phyloP scores from a whole-genome alignment of 2,888 invertebrate species.

The Phasia obesa region DNA sequence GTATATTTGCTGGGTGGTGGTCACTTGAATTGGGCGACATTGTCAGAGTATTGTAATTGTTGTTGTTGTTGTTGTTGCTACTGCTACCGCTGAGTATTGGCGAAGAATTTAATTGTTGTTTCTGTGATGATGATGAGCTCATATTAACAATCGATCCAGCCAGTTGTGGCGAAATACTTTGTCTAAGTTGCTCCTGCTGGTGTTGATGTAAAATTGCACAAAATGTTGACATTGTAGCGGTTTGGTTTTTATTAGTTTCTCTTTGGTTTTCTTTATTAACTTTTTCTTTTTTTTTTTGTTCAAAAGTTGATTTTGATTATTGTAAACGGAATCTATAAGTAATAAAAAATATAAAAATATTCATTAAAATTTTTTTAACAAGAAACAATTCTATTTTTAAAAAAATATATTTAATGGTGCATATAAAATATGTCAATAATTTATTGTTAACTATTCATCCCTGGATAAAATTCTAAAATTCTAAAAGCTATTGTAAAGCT shows the following conservation, averaged over 20 bases:
- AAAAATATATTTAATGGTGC: no score
- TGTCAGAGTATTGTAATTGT: slow-evolving; percentile 61
- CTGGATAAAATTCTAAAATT: no score
- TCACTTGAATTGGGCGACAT: slow-evolving; percentile 63
- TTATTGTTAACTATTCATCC: no score
- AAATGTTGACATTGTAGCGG: slow-evolving; percentile 52
- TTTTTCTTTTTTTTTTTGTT: not conserved
- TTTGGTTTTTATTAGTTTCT: not conserved
- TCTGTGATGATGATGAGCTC: slow-evolving; percentile 68
- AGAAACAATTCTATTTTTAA: no score
- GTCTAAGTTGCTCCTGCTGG: slow-evolving; percentile 64
- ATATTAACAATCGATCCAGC: slow-evolving; percentile 69
- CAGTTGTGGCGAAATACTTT: slow-evolving; percentile 72
- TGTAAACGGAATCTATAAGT: not conserved
- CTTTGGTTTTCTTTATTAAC: not conserved
- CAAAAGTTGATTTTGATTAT: not conserved
- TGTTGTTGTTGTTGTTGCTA: slow-evolving; percentile 46
- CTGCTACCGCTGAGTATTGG: slow-evolving; percentile 71
- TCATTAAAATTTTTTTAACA: no score
- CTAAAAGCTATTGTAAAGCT: no score
- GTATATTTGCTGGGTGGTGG: slow-evolving; percentile 59
- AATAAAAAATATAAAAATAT: no score
- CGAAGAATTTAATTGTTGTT: slow-evolving; percentile 75
- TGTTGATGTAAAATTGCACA: slow-evolving; percentile 70
- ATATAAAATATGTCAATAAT: no score